Evolutionary conservation across 1,140 invertebrate species (phyloP), one percentile per base, ranked within the genome.

Genomic region (Anastrepha obliqua): DNA sequence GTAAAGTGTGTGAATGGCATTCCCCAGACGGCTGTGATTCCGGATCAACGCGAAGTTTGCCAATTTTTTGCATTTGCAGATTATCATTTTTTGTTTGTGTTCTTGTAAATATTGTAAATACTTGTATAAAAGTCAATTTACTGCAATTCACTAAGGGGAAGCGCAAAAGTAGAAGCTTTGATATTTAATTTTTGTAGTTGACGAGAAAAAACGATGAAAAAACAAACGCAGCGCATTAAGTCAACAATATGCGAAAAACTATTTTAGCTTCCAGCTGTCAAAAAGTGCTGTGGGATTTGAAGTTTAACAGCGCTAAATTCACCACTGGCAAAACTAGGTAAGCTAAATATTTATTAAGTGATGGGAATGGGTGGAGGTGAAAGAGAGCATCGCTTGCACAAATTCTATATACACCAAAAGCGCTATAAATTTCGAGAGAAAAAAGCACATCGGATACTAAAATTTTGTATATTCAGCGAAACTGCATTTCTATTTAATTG

Each of bases 111-210:
- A 3, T 64, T 13, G 17, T 64, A 13, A 64, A n/a, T 17, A 17
- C 6, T 70, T 70, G 67, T 8, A 70, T n/a, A 74, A 74, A 74
- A 74, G 39, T 74, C 42, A 74, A 74, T 47, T 47, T 74, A 74
- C 13, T 74, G 44, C 70, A 74, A 74, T 17, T 51, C 70, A 9
- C 44, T n/a, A 74, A 74, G 70, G 44, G 44, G 47, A 74, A 51
- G 70, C 70, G 44, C 15, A n/a, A 13, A 42, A 29, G 17, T 20
- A 15, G 17, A 51, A 74, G 70, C 70, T 74, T 5, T 5, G 42
- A 47, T 74, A 74, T 74, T 74, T 74, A 44, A 74, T 74, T 74
- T 74, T 47, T 51, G 44, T n/a, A 15, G 39, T 2, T 51, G 39
- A 15, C 70, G 70, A 64, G n/a, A 17, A 5, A 64, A 8, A 29